Evolutionary conservation across 2,888 invertebrate species (phyloP).

Genomic region (Acronicta leporina): DNA sequence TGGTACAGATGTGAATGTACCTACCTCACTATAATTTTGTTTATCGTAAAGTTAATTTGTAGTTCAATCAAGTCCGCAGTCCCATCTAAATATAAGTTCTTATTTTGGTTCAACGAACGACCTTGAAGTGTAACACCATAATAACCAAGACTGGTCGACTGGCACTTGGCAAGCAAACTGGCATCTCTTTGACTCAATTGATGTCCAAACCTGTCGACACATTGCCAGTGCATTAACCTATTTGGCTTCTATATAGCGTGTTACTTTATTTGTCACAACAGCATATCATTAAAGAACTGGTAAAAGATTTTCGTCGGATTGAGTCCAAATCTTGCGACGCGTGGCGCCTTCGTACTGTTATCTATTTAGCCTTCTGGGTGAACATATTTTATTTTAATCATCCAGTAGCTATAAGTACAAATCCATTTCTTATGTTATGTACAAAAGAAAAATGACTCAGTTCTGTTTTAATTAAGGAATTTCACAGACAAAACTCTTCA

Average conservation of each 20-base stretch:
- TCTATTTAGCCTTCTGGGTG: no score
- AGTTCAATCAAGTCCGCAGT: neutral
- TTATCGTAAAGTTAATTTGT: no score
- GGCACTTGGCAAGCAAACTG: slow-evolving; percentile 27
- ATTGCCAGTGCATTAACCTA: slow-evolving; percentile 35
- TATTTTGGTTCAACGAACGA: slow-evolving; percentile 35
- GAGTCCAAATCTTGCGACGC: no score
- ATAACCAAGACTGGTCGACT: slow-evolving; percentile 9
- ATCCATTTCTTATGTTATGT: no score
- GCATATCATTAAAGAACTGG: no score
- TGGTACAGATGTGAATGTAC: neutral
- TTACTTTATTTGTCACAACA: neutral
- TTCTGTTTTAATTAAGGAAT: no score
- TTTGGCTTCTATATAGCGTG: slow-evolving; percentile 24
- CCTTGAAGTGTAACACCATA: slow-evolving; percentile 15
- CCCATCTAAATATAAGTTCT: neutral
- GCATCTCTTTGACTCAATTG: slow-evolving; percentile 21
- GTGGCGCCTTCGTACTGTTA: no score
- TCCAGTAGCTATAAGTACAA: no score
- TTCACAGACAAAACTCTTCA: no score
- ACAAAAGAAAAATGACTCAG: no score
- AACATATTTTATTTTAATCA: no score
- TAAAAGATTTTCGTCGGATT: no score
- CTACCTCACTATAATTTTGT: neutral
- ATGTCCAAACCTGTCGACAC: slow-evolving; percentile 31